Evolutionary conservation across 2,113 vertebrate species (phyloP).

Genomic region (Gnathonemus longibarbis): DNA sequence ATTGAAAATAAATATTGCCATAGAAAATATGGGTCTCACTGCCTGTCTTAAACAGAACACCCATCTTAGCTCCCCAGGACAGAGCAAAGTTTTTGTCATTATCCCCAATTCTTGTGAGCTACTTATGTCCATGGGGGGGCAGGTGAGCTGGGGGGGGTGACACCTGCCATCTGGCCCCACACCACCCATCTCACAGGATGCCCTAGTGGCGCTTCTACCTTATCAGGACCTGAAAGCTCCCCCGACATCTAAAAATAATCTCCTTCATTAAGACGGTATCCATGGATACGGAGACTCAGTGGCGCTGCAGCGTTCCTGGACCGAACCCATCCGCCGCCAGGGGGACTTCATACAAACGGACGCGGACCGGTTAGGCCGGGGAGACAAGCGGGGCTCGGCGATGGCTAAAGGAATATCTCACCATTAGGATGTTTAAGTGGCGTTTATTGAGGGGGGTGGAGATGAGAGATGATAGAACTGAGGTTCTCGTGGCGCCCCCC

Average conservation of each 20-base stretch:
- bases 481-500: not conserved
- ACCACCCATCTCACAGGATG: not conserved
- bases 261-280: constrained; percentile 13
- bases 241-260: constrained; percentile 7
- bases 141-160: not conserved
- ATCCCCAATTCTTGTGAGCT: not conserved
- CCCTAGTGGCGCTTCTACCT: not conserved
- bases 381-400: not conserved
- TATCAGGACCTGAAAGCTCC: constrained; percentile 3
- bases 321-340: not conserved
- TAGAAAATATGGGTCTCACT: not conserved
- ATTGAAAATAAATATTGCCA: not conserved
- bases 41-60: not conserved
- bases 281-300: constrained; percentile 7
- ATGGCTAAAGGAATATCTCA: not conserved
- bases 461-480: not conserved
- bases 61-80: not conserved
- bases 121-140: not conserved
- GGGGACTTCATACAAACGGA: not conserved
- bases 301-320: too few relatives aligned
- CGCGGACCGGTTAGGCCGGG: not conserved
- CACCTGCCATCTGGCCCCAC: not conserved
- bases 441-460: not conserved
- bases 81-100: not conserved
- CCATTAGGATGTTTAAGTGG: not conserved